Conservation (phyloP, 2,113 vertebrate species). For the Callipepla californica region DNA sequence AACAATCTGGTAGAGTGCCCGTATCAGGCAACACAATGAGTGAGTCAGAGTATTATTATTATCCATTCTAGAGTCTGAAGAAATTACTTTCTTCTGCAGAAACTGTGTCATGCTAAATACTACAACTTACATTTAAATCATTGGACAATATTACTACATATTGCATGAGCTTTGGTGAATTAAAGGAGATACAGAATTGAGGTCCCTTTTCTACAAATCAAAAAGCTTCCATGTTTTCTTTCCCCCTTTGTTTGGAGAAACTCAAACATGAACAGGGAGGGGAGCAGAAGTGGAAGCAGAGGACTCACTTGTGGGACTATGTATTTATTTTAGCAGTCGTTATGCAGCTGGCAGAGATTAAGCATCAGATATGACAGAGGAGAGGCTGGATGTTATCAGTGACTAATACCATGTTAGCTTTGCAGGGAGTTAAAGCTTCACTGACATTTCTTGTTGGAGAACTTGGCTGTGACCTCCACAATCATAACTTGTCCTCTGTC, state of each 20-base stretch:
- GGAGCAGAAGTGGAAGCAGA: background rate
- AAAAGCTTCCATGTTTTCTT: background rate
- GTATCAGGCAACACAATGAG: rapidly evolving
- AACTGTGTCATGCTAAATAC: background rate
- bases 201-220: background rate
- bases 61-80: background rate
- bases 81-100: background rate
- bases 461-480: slow-evolving; percentile 17
- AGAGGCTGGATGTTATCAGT: background rate
- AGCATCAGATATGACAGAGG: background rate
- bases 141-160: background rate
- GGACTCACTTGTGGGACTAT: background rate
- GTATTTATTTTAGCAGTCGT: slow-evolving; percentile 13
- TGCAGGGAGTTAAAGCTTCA: background rate
- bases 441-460: background rate
- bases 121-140: background rate
- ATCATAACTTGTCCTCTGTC: background rate
- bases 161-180: background rate
- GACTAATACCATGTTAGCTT: background rate
- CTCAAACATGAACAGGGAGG: background rate
- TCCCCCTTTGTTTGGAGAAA: background rate
- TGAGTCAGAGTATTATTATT: background rate
- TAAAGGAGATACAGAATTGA: background rate
- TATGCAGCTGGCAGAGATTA: background rate
- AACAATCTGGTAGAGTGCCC: background rate